These are phyloP conservation scores for Python bivittatus DNA, from an alignment of 2,113 vertebrate species.

Conservation along the genomic window DNA sequence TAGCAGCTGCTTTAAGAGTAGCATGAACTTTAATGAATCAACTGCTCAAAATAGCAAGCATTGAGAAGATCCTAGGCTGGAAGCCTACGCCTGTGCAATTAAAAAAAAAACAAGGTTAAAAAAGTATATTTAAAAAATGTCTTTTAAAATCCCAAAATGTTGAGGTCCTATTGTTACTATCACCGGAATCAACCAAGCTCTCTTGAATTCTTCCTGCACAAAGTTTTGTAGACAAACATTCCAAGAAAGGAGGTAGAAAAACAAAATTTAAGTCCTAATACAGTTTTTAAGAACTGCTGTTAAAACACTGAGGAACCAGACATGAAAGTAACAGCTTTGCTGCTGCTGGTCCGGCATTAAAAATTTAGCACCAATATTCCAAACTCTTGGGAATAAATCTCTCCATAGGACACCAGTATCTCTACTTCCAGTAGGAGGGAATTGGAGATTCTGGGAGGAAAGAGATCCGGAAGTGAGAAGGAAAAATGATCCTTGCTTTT, in stretches of 20 bases:
- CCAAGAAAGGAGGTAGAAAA: not conserved
- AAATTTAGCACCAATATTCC: not conserved
- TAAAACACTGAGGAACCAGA: not conserved
- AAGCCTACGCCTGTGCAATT: no score
- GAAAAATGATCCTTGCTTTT: not conserved
- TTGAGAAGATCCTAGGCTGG: no score
- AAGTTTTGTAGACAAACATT: not conserved
- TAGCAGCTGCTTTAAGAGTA: no score
- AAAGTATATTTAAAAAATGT: not conserved
- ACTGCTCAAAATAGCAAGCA: no score
- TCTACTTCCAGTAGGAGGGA: not conserved
- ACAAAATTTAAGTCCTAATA: not conserved
- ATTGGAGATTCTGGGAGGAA: not conserved
- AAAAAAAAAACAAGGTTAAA: not conserved
- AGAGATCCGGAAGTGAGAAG: not conserved
- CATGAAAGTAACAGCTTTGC: not conserved
- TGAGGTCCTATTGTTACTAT: not conserved
- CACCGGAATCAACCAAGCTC: not conserved
- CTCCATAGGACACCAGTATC: not conserved
- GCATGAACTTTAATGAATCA: no score
- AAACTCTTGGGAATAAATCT: not conserved
- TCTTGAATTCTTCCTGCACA: not conserved
- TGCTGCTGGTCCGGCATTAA: not conserved
- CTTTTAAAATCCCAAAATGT: not conserved
- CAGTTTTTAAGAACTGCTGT: not conserved